phyloP scores from a whole-genome alignment of 2,797 vertebrate species.

The Orestias chungarensis region DNA sequence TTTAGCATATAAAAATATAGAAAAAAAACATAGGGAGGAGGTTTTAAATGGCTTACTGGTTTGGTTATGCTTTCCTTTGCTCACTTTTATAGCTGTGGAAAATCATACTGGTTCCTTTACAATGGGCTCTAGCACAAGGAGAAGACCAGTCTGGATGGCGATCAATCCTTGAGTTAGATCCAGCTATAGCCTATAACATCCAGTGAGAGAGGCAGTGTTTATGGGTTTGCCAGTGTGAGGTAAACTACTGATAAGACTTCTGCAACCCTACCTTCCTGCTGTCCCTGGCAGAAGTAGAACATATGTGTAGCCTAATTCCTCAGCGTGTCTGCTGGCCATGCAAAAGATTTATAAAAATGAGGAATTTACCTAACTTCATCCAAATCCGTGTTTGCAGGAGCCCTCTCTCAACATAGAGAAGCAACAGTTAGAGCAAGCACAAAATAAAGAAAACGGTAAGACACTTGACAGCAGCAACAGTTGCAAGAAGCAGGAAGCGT shows the following conservation, averaged over 20 bases:
- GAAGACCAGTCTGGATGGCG: not conserved
- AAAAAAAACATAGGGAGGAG: not conserved
- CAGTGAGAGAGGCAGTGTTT: not conserved
- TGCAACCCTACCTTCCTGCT: not conserved
- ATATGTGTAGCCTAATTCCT: too few relatives aligned
- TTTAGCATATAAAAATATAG: not conserved
- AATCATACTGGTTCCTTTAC: not conserved
- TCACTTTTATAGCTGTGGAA: not conserved
- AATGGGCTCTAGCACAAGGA: not conserved
- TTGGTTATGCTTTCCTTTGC: too few relatives aligned
- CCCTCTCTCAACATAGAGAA: not conserved
- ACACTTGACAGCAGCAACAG: not conserved
- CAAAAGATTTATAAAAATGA: not conserved
- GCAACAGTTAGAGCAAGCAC: not conserved
- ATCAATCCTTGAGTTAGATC: not conserved
- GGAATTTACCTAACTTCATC: not conserved
- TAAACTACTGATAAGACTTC: not conserved
- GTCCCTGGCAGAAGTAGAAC: not conserved
- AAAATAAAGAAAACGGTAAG: slow-evolving; percentile 1
- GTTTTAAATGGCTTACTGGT: not conserved
- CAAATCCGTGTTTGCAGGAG: not conserved
- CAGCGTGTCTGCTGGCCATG: not conserved
- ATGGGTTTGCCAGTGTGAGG: not conserved
- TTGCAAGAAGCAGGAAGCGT: slow-evolving; percentile 4
- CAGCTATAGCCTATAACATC: not conserved